These are phyloP conservation scores for Cosmorhoe ocellata DNA, from an alignment of 2,888 invertebrate genomes.

Conservation along the genomic window DNA sequence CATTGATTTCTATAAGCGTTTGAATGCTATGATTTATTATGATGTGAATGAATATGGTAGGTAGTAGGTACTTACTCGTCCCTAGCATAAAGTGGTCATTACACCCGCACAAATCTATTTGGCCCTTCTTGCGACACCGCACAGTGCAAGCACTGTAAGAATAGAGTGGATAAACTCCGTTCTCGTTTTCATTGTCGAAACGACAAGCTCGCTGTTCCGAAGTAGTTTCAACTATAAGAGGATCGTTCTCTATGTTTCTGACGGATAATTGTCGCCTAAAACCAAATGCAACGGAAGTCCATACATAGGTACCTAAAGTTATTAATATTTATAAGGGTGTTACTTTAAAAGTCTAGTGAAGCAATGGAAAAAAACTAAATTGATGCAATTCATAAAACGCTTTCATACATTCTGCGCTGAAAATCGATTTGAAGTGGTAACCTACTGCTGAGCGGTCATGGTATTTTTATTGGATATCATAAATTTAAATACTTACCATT, in stretches of 20 bases:
- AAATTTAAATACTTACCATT: no score
- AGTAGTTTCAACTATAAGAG: slow-evolving; percentile 83
- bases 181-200: slow-evolving; percentile 85
- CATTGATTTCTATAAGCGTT: no score
- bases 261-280: slow-evolving; percentile 79
- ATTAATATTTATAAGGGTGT: no score
- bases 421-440: slow-evolving; percentile 5
- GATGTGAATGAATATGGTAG: background rate
- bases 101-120: slow-evolving; percentile 84
- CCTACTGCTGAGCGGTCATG: no score
- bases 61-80: slow-evolving; percentile 66
- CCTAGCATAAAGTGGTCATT: slow-evolving; percentile 87
- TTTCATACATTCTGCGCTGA: background rate
- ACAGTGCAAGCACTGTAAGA: slow-evolving; percentile 89
- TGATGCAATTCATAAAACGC: slow-evolving; percentile 1
- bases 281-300: slow-evolving; percentile 3
- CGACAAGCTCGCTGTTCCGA: slow-evolving; percentile 86
- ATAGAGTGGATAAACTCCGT: slow-evolving; percentile 84
- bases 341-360: background rate
- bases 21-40: slow-evolving; percentile 2
- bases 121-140: slow-evolving; percentile 85
- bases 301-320: no score
- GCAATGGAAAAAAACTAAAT: background rate
- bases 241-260: slow-evolving; percentile 86
- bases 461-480: background rate